phyloP scores from a whole-genome alignment of 2,113 vertebrate genomes.

The Coturnix japonica region DNA sequence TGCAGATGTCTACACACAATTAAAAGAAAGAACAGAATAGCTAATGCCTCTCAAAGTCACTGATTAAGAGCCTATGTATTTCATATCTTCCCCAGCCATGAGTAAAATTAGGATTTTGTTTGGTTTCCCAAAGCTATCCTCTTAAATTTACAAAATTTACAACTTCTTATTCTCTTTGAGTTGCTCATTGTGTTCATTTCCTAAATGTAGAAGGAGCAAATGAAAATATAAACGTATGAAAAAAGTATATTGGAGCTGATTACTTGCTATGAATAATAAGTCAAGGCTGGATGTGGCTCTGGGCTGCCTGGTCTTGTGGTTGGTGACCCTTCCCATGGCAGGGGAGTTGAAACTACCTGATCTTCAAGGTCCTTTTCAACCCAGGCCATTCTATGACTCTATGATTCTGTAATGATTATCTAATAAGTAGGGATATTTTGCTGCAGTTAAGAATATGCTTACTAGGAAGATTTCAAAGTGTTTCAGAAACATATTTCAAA shows the following conservation, averaged over 20 bases:
- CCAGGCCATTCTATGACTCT: too few relatives aligned
- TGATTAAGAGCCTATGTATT: neutral
- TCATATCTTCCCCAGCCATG: neutral
- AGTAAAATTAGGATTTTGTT: neutral
- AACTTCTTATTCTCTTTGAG: neutral
- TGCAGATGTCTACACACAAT: neutral
- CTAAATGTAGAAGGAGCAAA: neutral
- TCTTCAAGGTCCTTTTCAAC: too few relatives aligned
- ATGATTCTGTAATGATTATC: neutral
- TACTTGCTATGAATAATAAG: neutral
- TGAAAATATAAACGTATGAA: neutral
- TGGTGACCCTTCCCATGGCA: too few relatives aligned
- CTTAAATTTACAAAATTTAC: constrained; percentile 24
- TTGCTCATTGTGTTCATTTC: neutral
- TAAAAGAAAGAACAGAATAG: neutral
- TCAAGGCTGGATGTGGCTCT: too few relatives aligned
- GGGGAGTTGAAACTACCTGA: too few relatives aligned
- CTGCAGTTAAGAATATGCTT: neutral
- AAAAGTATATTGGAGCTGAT: neutral
- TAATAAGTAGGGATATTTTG: neutral
- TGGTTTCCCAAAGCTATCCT: neutral
- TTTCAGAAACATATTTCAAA: neutral
- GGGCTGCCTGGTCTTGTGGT: too few relatives aligned
- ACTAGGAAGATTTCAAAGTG: neutral
- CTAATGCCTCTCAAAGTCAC: neutral